These are phyloP conservation scores for Drosophila obscura DNA, from an alignment of 1,140 invertebrate species.

Conservation along the genomic window DNA sequence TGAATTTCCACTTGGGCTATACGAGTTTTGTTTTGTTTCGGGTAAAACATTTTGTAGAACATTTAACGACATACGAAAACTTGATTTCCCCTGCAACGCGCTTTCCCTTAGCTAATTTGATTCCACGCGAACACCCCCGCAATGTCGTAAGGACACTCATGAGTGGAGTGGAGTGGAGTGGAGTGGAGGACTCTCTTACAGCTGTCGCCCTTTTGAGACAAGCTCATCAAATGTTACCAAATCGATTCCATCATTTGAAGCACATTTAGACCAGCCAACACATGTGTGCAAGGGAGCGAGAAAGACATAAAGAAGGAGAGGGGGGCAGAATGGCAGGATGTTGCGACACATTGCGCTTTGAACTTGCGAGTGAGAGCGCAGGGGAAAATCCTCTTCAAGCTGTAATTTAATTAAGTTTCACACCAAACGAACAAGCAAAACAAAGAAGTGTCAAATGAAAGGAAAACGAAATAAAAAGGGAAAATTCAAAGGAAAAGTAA, in stretches of 20 bases:
- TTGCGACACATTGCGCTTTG: constrained; percentile 55
- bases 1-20: constrained; percentile 44
- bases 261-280: constrained; percentile 49
- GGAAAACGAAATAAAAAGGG: constrained; percentile 13
- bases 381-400: constrained; percentile 9
- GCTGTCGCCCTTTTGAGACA: constrained; percentile 42
- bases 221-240: constrained; percentile 61
- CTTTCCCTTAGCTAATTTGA: constrained; percentile 30
- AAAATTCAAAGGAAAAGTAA: constrained; percentile 21
- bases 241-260: constrained; percentile 63
- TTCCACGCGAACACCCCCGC: constrained; percentile 16
- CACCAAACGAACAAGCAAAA: constrained; percentile 36
- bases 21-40: constrained; percentile 21
- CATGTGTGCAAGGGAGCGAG: constrained; percentile 12
- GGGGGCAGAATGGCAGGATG: constrained; percentile 28
- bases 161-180: background rate
- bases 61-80: constrained; percentile 42
- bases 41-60: constrained; percentile 17
- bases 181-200: constrained; percentile 20
- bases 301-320: background rate
- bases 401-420: constrained; percentile 58
- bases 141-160: constrained; percentile 3
- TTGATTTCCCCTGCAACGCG: constrained; percentile 11
- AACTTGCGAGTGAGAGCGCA: constrained; percentile 15
- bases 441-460: constrained; percentile 18